Base-by-base conservation (phyloP, 2,113 vertebrate genomes). In the Riparia riparia region DNA sequence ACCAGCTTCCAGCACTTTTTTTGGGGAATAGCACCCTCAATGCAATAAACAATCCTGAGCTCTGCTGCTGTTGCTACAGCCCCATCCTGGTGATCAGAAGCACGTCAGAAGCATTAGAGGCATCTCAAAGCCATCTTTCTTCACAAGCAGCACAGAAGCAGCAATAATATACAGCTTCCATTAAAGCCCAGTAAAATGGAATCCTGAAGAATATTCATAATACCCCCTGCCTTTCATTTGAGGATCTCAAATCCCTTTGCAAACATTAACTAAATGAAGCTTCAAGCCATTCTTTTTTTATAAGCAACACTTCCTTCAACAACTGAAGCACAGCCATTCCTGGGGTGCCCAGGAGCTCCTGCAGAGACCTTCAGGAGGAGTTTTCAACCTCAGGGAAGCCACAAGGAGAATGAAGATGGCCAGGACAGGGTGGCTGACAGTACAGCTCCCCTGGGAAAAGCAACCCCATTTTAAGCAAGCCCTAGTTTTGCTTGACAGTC, bases 251-350 rank as follows among this genome's bases (percentile, higher is more conserved):
- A 86, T 96, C 86, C 95, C 85, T 92, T 41, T 45, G 51, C 85
- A 92, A 86, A 56, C 79, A 94, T 96, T 93, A 92, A 86, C 88
- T 82, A 90, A 93, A 96, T 79, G 77, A 96, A 96, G 88, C 76
- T 95, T 86, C 60, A 42, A 86, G 60, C 51, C 76, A 57, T 53
- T 80, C 82, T 58, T 81, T 60, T 80, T 93, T 86, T 74, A 64
- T 79, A 81, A 71, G 93, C 79, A 82, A 54, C 20, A 6, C 5
- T 61, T 45, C 68, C 51, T 42, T 51, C 76, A 41, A 41, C 51
- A 47, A 14, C 8, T 22, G 80, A 88, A 86, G 60, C 34, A 34
- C 64, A 81, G 65, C 44, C 14, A 0, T 14, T 71, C 65, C 90
- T 10, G 41, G 54, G 64, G 56, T 28, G 58, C 51, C 15, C 77